These are phyloP conservation scores for Alviniconcha marisindica DNA, from an alignment of 1,140 invertebrate species.

Conservation along the genomic window DNA sequence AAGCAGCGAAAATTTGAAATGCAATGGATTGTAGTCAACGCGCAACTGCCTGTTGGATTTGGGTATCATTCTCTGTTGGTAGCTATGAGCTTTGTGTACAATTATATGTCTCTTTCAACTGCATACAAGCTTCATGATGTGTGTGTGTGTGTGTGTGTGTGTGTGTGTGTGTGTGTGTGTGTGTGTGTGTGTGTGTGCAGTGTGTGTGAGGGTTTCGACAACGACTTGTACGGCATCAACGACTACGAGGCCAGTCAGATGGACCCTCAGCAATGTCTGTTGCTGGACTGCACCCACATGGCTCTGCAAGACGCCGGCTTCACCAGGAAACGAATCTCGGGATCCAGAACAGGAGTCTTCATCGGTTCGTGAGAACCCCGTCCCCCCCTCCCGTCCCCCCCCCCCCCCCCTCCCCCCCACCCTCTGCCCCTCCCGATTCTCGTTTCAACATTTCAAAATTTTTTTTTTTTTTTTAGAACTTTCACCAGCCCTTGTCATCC, in stretches of 20 bases:
- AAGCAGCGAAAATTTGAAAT: not conserved
- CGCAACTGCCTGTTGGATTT: not conserved
- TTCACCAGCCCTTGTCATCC: not conserved
- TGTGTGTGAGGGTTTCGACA: constrained; percentile 34
- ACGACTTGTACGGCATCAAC: constrained; percentile 51
- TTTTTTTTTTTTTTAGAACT: not conserved
- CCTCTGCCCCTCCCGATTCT: no score
- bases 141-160: no score
- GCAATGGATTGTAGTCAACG: not conserved
- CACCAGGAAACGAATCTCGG: constrained; percentile 43
- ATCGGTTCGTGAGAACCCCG: constrained; percentile 45
- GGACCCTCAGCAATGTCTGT: constrained; percentile 57
- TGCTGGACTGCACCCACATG: constrained; percentile 58
- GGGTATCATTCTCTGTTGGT: no score
- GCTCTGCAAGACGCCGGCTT: constrained; percentile 61
- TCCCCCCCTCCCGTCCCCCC: no score
- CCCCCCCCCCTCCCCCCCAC: no score
- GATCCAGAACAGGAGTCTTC: constrained; percentile 53
- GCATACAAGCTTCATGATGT: no score
- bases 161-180: no score
- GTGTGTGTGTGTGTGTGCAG: no score
- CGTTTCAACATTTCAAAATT: not conserved
- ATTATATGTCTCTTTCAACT: no score
- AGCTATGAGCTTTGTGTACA: no score
- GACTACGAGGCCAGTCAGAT: constrained; percentile 54